phyloP scores from a whole-genome alignment of 2,888 invertebrate species.

The Ischnura elegans region DNA sequence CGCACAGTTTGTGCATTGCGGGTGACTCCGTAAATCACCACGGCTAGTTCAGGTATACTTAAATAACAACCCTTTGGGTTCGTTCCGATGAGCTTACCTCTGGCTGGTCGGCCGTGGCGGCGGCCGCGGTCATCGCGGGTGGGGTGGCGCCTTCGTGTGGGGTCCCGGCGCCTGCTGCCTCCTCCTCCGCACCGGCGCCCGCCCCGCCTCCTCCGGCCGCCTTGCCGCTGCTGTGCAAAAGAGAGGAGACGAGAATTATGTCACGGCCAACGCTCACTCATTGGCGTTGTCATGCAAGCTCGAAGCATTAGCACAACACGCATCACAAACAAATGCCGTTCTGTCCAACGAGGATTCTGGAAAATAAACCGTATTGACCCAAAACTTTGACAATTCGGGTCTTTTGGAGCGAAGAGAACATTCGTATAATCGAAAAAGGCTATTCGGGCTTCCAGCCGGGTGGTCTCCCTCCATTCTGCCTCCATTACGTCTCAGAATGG shows the following conservation, averaged over 20 bases:
- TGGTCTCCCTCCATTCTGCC: too few species aligned
- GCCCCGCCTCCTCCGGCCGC: background rate
- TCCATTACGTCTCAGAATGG: too few species aligned
- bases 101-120: background rate
- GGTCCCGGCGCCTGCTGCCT: background rate
- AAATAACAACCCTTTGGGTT: too few species aligned
- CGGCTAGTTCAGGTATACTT: too few species aligned
- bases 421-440: too few species aligned
- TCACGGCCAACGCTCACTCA: background rate
- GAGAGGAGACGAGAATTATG: conserved; percentile 8
- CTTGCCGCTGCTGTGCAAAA: background rate
- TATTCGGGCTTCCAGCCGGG: too few species aligned
- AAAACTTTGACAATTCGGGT: background rate
- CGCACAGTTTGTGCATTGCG: too few species aligned
- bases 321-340: background rate
- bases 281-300: background rate
- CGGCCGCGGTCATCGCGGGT: background rate
- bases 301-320: background rate
- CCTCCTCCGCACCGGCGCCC: background rate
- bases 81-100: background rate
- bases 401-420: background rate
- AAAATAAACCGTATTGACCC: background rate
- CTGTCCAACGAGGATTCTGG: background rate
- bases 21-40: too few species aligned
- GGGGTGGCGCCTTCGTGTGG: conserved; percentile 11